A percentile compares a stretch with the other conserved stretches of the same genome.
Evolutionary conservation across 1,140 invertebrate genomes (phyloP).

Genomic region (Drosophila triauraria): DNA sequence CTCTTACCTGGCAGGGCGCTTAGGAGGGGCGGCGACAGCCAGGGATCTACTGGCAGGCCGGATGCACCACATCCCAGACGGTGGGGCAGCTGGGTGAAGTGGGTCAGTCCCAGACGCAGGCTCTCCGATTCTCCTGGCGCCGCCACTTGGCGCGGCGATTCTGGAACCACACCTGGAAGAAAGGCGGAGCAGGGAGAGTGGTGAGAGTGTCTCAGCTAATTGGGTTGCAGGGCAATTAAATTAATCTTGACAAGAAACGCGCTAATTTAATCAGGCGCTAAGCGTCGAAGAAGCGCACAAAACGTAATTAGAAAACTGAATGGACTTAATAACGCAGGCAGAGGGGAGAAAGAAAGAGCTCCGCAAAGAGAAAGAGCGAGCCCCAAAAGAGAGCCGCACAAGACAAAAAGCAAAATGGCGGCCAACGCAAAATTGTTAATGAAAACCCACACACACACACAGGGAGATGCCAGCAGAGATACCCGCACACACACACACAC

Average conservation of each 20-base stretch:
- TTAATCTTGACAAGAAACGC: conserved; percentile 55
- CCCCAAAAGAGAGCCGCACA: conserved; percentile 13
- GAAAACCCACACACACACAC: conserved; percentile 57
- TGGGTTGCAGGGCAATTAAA: conserved; percentile 45
- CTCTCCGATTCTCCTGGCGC: conserved; percentile 97
- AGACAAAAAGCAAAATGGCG: conserved; percentile 82
- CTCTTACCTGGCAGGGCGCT: conserved; percentile 89
- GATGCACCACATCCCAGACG: conserved; percentile 88
- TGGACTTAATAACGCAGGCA: conserved; percentile 67
- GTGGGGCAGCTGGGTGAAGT: conserved; percentile 88
- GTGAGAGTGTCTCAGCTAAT: conserved; percentile 17
- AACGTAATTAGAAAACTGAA: conserved; percentile 73
- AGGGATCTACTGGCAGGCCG: conserved; percentile 94
- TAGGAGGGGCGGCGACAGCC: conserved; percentile 94
- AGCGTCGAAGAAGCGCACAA: conserved; percentile 34
- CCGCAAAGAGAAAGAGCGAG: conserved; percentile 2
- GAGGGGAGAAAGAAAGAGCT: neutral
- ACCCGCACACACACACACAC: conserved; percentile 16
- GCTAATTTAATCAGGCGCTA: conserved; percentile 47
- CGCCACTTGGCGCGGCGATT: conserved; percentile 97
- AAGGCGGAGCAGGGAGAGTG: neutral
- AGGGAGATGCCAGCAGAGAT: conserved; percentile 21
- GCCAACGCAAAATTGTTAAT: conserved; percentile 75
- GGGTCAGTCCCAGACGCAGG: conserved; percentile 92
- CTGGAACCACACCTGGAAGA: conserved; percentile 87